Base-by-base conservation (phyloP, 2,888 invertebrate species). In the Leptinotarsa tumamoca region DNA sequence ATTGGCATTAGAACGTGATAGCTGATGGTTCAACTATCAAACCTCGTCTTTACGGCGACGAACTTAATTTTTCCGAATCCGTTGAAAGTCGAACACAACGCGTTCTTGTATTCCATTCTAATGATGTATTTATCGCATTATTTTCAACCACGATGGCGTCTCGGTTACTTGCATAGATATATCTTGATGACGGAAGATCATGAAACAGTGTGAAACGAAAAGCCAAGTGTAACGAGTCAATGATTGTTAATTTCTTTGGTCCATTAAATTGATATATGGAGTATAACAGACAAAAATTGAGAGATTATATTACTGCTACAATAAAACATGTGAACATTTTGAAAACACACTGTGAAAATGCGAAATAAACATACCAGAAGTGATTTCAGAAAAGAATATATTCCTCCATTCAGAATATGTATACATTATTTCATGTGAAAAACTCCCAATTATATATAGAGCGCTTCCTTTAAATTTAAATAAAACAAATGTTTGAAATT, bases 101-200 rank as follows among this genome's bases (percentile, higher is more conserved):
- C 69, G 27, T 23, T 68, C 56, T 69, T 56, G 43, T 51, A 50
- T 50, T 23, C 72, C 52, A 72, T 61, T 69, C 66, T 72, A 69
- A 75, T 72, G 72, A 69, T 69, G 66, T 75, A 69, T 75, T 71
- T 61, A 75, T 66, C 54, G 56, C 50, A 73, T 18, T 54, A 66
- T 66, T 74, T 56, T 61, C 58, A 70, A 56, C 23, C 49, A 70
- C 23, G 56, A 74, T 70, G 67, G 74, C 70, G 74, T 74, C 74
- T 70, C 49, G 58, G 5, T 17, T 56, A 69, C 56, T 52, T 43
- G 69, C 56, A 61, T 50, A 49, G 70, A 70, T 70, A 58, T 43
- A n/a, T 61, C 61, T 70, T 49, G 58, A 43, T 27, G 56, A 43
- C 43, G 56, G 56, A 69, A 56, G 18, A 56, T 68, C 69, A 33